phyloP scores from a whole-genome alignment of 2,888 invertebrate species.

The Parnassius apollo region DNA sequence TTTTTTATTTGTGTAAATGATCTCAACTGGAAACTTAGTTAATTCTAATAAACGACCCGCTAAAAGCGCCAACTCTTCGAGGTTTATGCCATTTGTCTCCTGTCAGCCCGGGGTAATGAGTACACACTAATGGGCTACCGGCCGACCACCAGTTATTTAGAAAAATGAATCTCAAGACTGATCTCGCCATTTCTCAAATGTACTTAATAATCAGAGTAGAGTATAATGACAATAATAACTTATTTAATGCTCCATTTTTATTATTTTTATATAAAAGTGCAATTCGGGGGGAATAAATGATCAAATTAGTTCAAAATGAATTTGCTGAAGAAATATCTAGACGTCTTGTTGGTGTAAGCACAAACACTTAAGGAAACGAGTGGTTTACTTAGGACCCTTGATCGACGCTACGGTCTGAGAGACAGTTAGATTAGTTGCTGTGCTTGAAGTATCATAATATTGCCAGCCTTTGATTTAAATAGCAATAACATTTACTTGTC shows the following conservation, averaged over 20 bases:
- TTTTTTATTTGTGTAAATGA: constrained; percentile 63
- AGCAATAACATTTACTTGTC: constrained; percentile 20
- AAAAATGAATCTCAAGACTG: constrained; percentile 50
- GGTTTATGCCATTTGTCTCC: constrained; percentile 58
- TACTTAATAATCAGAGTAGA: constrained; percentile 1
- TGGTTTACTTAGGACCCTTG: constrained; percentile 67
- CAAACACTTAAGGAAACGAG: constrained; percentile 56
- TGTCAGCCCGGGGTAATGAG: constrained; percentile 46
- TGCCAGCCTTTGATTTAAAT: constrained; percentile 25
- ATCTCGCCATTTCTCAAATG: neutral
- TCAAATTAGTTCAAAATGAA: constrained; percentile 28
- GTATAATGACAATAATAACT: neutral
- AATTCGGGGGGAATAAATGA: neutral
- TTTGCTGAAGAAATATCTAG: constrained; percentile 53
- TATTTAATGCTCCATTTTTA: too few species aligned
- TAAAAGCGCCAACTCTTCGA: constrained; percentile 50
- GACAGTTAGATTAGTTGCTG: constrained; percentile 55
- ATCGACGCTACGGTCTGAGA: constrained; percentile 50
- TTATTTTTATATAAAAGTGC: too few species aligned
- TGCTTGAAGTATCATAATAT: constrained; percentile 28
- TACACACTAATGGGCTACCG: constrained; percentile 51
- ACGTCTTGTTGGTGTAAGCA: constrained; percentile 50
- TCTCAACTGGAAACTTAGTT: constrained; percentile 54
- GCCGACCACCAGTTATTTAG: constrained; percentile 58
- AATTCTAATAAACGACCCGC: constrained; percentile 62